These are phyloP conservation scores for Labrus mixtus DNA, from an alignment of 2,113 vertebrate species.

Conservation along the genomic window DNA sequence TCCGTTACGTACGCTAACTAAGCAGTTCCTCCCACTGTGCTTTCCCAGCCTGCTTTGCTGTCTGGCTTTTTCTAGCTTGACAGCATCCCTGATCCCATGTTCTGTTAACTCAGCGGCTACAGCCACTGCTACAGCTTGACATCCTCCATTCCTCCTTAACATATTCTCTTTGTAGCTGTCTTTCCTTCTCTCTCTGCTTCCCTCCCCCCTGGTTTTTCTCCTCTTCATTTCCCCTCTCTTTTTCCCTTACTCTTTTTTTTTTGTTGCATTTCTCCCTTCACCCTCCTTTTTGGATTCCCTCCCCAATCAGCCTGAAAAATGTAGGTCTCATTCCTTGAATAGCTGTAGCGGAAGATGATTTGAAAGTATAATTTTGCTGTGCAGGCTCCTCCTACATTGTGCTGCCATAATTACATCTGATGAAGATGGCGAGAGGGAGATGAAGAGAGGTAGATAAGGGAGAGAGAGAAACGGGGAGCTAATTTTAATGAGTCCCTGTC, in stretches of 20 bases:
- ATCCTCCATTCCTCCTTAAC: conserved; percentile 49
- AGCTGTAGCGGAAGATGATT: conserved; percentile 52
- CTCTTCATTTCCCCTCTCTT: not conserved
- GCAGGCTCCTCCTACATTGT: conserved; percentile 47
- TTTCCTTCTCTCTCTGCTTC: conserved; percentile 13
- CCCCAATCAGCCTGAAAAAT: conserved; percentile 59
- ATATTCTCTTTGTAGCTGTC: conserved; percentile 54
- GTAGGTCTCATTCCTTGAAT: conserved; percentile 54
- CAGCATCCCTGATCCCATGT: conserved; percentile 69
- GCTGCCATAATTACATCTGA: conserved; percentile 67
- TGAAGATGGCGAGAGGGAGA: conserved; percentile 50
- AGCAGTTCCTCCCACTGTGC: conserved; percentile 52
- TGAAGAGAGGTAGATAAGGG: conserved; percentile 43
- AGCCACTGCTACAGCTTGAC: conserved; percentile 38
- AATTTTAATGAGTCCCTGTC: conserved; percentile 61
- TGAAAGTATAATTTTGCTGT: conserved; percentile 65
- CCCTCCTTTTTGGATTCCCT: conserved; percentile 8
- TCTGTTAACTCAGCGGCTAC: conserved; percentile 71
- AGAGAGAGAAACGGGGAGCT: conserved; percentile 26
- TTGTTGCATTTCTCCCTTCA: not conserved
- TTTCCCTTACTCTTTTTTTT: not conserved
- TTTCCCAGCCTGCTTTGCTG: conserved; percentile 61
- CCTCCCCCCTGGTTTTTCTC: not conserved
- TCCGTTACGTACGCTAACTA: conserved; percentile 56
- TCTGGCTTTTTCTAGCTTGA: conserved; percentile 63